phyloP scores from a whole-genome alignment of 2,888 invertebrate genomes.

The Rotaria socialis region DNA sequence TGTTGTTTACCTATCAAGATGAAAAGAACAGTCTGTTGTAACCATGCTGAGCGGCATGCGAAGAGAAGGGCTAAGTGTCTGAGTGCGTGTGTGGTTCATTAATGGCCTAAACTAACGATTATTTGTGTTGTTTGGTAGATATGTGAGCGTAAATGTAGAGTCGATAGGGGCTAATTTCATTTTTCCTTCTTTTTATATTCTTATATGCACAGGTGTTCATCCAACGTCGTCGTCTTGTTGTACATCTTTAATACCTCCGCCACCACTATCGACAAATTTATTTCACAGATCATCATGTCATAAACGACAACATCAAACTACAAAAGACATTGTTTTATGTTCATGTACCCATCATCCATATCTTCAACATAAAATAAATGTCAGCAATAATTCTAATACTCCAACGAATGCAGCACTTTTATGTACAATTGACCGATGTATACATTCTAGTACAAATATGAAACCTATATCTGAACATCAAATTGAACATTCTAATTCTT shows the following conservation, averaged over 20 bases:
- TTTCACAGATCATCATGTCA: constrained; percentile 17
- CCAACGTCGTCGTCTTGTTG: background rate
- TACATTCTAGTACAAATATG: background rate
- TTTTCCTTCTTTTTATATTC: background rate
- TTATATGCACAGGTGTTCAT: background rate
- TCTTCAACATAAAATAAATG: constrained; percentile 14
- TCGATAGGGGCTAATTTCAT: background rate
- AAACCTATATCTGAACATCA: background rate
- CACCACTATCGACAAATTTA: background rate
- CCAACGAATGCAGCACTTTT: background rate
- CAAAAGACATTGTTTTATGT: background rate
- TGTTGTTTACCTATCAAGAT: constrained; percentile 18
- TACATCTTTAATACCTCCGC: constrained; percentile 1
- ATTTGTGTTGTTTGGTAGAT: constrained; percentile 5
- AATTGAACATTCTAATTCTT: background rate
- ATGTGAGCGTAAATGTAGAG: background rate
- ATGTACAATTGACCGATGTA: background rate
- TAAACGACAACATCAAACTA: background rate
- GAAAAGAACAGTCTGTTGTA: constrained; percentile 1
- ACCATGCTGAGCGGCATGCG: background rate
- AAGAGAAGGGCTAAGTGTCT: background rate
- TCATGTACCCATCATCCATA: background rate
- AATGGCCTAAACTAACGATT: constrained; percentile 1
- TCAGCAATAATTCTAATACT: background rate
- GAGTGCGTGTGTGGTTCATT: background rate